Base-by-base conservation (phyloP, 2,797 vertebrate genomes). In the Hypotaenidia okinawae region DNA sequence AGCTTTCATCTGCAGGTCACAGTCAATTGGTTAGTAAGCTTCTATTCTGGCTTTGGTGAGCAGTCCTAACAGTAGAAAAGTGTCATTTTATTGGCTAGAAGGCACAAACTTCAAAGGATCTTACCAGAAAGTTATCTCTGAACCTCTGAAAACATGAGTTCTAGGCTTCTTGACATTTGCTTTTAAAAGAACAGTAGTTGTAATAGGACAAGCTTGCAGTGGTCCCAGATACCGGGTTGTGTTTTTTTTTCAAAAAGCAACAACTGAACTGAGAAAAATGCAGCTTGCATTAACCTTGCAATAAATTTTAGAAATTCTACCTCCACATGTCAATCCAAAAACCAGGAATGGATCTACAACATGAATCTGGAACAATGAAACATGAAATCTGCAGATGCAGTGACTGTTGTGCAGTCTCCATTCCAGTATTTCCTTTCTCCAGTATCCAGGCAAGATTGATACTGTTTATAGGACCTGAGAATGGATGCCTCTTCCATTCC, bases 241-340 rank as follows among this genome's bases (percentile, higher is more conserved):
- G 37, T 35, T 18, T 23, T 73, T 45, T 66, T 52, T 27, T 28
- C 27, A 77, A 69, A 89, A 81, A 69, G 2, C 11, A 87, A 89
- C 76, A 87, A 10, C 2, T 41, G 35, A 77, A 28, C 7, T 45
- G 41, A 25, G 51, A 92, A 79, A 87, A 64, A 30, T 37, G 13
- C 13, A 89, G 11, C 5, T 89, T 76, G 2, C 12, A 7, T 5
- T 64, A 66, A 58, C 3, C 24, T 61, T 79, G 7, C 10, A 76
- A 22, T 30, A 54, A 30, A 13, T 43, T 89, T 73, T 47, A 66
- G 16, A 74, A 43, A 90, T 87, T 69, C 22, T 13, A 61, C 39
- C 11, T 57, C 17, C 16, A 47, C 0, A 0, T 61, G 17, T 43
- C 6, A 14, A 23, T 55, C 24, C 10, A 52, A 61, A 81, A 49